A percentile compares a stretch with the other conserved stretches of the same genome.
Conservation (phyloP, 2,888 invertebrate species). For the Scotopteryx bipunctaria region DNA sequence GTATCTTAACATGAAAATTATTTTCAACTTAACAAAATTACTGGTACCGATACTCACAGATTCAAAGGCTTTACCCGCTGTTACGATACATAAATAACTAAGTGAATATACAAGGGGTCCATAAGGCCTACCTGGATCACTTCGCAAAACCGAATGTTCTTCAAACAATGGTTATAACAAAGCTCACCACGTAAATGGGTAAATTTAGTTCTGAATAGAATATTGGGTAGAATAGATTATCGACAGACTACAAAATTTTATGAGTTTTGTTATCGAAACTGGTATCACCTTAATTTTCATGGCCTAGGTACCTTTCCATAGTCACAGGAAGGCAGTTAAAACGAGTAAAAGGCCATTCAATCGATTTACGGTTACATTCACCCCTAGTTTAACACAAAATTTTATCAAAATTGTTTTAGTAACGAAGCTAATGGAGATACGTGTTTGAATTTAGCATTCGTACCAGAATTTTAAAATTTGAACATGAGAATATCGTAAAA, state of each 20-base stretch:
- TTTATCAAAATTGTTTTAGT: background rate
- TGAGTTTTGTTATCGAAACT: constrained; percentile 2
- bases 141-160: background rate
- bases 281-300: constrained; percentile 2
- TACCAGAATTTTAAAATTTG: too few relatives aligned
- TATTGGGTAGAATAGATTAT: background rate
- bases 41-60: too few relatives aligned
- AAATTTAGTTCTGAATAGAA: constrained; percentile 2
- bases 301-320: background rate
- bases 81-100: too few relatives aligned
- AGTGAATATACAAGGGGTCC: too few relatives aligned
- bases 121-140: background rate
- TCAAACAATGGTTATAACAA: background rate
- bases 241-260: constrained; percentile 1
- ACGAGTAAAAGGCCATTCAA: constrained; percentile 4
- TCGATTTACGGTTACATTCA: constrained; percentile 1
- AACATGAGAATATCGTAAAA: too few relatives aligned
- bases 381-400: background rate
- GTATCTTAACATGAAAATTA: too few relatives aligned
- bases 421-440: too few relatives aligned
- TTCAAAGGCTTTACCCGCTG: too few relatives aligned
- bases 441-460: too few relatives aligned
- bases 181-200: constrained; percentile 1
- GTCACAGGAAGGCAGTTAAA: constrained; percentile 7
- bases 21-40: too few relatives aligned